Base-by-base conservation (phyloP, 2,888 invertebrate genomes). In the Torymus texanus region DNA sequence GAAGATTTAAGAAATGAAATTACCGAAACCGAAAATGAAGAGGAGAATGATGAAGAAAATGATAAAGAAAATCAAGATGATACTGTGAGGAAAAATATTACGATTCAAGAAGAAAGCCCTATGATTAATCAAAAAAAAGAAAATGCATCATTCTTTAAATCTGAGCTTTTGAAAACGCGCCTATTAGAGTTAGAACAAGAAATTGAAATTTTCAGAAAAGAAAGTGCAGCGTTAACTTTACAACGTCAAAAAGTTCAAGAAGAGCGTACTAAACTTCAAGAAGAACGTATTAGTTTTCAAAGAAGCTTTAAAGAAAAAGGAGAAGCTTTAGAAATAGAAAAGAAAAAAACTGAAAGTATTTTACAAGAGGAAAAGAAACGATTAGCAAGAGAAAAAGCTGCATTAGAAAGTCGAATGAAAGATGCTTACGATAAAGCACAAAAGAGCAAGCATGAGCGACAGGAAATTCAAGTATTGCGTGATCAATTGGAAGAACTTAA, bases 301-400 rank as follows among this genome's bases (percentile, higher is more conserved):
- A 92, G 91, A 79, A 90, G 93, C 75, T 92, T 86, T 84, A 90
- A 84, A 91, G 93, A 91, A 68, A 91, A 94, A 79, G 92, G 93
- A 75, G 92, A 93, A 82, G 92, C 93, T 80, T 89, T 94, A 78
- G 94, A 94, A 83, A 87, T 92, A 41, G 94, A 94, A 82, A 92
- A 92, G 84, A 92, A 92, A 79, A 92, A 92, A 82, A 91, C 93
- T 29, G 94, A 94, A 87, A 93, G 93, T 83, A 93, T 93, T 88
- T 88, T 95, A 84, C 93, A 94, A 79, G 94, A 95, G 85, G 95
- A 95, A 88, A 93, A 93, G 82, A 93, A 94, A 84, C 94, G 94
- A 87, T 88, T 95, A 11, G 90, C 91, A n/a, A 93, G 94, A 81
- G 94, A 95, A 84, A 94, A 93, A 85, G 91, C 91, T 81, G 92